phyloP scores from a whole-genome alignment of 2,888 invertebrate species.

The Ichneumon xanthorius region DNA sequence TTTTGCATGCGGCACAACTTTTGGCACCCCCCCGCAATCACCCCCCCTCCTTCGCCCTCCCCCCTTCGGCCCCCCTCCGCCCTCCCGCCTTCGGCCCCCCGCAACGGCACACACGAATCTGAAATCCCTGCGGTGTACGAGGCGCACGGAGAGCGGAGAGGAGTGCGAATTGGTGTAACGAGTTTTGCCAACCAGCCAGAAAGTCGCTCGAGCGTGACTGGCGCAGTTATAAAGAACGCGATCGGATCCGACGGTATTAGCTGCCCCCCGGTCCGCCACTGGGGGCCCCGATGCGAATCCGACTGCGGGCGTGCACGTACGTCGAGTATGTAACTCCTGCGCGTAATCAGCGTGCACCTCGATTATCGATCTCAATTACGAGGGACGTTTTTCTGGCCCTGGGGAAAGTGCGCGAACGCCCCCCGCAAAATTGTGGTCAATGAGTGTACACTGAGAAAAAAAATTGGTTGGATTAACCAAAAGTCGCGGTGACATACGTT shows the following conservation, averaged over 20 bases:
- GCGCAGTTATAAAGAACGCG: slow-evolving; percentile 3
- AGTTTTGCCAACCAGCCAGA: slow-evolving; percentile 47
- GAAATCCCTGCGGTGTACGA: slow-evolving; percentile 27
- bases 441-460: not conserved
- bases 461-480: too few species aligned
- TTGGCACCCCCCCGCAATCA: slow-evolving; percentile 62
- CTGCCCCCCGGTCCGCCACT: not conserved
- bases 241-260: slow-evolving; percentile 13
- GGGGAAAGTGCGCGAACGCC: not conserved
- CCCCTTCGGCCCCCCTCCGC: not conserved
- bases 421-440: not conserved
- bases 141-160: not conserved
- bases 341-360: not conserved
- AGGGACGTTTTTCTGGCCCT: not conserved
- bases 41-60: not conserved
- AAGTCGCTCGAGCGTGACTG: slow-evolving; percentile 33
- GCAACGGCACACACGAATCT: slow-evolving; percentile 5
- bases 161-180: slow-evolving; percentile 58
- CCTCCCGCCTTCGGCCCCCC: not conserved
- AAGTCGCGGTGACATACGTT: too few species aligned
- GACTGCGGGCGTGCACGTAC: not conserved
- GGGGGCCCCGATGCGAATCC: not conserved
- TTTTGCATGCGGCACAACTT: slow-evolving; percentile 65
- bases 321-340: not conserved
- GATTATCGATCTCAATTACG: not conserved